A percentile compares a stretch with the other conserved stretches of the same genome.
Evolutionary conservation across 2,113 vertebrate species (phyloP).

Genomic region (Casuarius casuarius): DNA sequence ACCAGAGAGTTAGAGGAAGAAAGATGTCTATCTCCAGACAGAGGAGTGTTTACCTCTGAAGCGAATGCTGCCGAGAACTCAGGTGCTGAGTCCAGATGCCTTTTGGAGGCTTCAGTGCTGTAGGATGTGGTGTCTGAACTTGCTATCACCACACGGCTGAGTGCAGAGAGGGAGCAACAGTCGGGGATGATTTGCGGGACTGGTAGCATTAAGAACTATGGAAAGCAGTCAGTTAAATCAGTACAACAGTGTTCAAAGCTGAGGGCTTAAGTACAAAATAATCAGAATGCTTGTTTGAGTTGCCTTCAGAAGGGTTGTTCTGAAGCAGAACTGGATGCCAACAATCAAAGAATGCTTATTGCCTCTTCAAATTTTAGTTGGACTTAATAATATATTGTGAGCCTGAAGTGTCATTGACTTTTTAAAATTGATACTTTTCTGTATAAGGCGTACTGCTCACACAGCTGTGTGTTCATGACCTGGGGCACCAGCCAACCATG

Average conservation of each 20-base stretch:
- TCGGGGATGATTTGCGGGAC: not conserved
- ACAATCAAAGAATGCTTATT: not conserved
- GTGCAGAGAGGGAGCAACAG: not conserved
- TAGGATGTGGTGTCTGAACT: not conserved
- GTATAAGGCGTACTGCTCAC: not conserved
- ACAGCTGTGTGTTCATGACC: fast-evolving
- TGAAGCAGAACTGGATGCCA: not conserved
- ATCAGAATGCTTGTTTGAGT: not conserved
- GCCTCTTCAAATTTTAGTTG: not conserved
- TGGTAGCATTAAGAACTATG: not conserved
- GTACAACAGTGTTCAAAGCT: not conserved
- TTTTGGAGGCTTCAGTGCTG: not conserved
- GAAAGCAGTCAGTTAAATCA: not conserved
- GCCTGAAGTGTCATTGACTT: fast-evolving
- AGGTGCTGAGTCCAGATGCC: not conserved
- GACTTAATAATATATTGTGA: not conserved
- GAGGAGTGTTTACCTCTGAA: slow-evolving; percentile 9
- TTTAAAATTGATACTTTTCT: not conserved
- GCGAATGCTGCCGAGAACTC: not conserved
- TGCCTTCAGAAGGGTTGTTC: not conserved
- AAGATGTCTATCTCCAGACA: not conserved
- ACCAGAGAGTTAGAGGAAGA: not conserved
- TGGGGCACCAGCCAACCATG: not conserved
- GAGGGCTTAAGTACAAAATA: not conserved
- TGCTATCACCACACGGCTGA: not conserved